phyloP scores from a whole-genome alignment of 1,140 invertebrate genomes.

The Rhopalosiphum maidis region DNA sequence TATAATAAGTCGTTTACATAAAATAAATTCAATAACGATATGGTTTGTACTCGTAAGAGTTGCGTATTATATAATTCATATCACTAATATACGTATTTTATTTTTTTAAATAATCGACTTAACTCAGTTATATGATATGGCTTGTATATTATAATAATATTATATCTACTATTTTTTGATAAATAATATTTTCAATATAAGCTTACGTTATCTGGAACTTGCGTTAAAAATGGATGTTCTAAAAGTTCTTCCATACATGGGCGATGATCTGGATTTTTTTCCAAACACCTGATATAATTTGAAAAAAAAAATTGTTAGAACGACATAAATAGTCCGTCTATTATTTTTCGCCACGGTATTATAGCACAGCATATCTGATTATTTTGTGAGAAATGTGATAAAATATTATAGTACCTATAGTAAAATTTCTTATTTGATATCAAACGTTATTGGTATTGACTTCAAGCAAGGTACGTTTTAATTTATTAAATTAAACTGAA shows the following conservation, averaged over 20 bases:
- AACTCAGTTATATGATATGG: no score
- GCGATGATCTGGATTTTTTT: conserved; percentile 89
- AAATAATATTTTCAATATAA: background rate
- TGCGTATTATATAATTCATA: background rate
- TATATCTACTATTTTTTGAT: background rate
- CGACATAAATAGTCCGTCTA: no score
- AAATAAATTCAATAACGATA: background rate
- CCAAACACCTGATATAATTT: conserved; percentile 75
- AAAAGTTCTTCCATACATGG: conserved; percentile 84
- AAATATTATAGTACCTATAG: background rate
- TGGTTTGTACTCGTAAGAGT: background rate
- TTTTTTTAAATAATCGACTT: no score
- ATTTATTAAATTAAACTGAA: background rate
- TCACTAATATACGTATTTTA: background rate
- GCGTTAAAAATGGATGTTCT: conserved; percentile 84
- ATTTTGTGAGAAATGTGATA: no score
- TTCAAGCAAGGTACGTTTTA: background rate
- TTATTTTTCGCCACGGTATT: background rate
- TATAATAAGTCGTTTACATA: background rate
- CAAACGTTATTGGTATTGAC: background rate
- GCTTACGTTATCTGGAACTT: conserved; percentile 73
- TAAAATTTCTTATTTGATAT: background rate
- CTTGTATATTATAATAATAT: no score
- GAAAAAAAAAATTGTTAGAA: background rate
- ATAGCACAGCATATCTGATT: background rate